Evolutionary conservation across 2,113 vertebrate genomes (phyloP).

Genomic region (Malurus cyaneus): DNA sequence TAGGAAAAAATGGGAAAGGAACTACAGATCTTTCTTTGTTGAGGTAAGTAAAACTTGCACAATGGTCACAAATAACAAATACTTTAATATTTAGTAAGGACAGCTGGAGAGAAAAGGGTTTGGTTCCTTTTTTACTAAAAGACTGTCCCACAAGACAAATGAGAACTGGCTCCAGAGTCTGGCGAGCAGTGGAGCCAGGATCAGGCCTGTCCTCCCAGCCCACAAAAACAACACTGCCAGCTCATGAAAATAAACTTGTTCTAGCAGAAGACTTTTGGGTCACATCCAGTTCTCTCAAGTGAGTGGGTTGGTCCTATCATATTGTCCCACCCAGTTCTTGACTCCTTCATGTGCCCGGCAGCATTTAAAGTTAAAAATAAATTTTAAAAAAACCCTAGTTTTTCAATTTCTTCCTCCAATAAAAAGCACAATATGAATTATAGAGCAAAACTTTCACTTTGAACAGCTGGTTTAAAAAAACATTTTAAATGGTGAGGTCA

Average conservation of each 20-base stretch:
- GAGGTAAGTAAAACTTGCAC: not conserved
- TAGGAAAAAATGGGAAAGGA: not conserved
- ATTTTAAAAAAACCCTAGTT: not conserved
- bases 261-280: conserved; percentile 22
- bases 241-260: not conserved
- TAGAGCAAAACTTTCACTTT: not conserved
- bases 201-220: not conserved
- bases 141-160: not conserved
- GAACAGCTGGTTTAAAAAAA: not conserved
- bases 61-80: not conserved
- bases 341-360: not conserved
- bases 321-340: not conserved
- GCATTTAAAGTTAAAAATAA: not conserved
- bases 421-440: not conserved
- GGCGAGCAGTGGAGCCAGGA: not conserved
- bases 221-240: not conserved
- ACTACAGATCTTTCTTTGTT: too few species aligned
- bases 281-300: not conserved
- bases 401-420: not conserved
- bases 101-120: not conserved
- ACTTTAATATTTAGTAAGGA: not conserved
- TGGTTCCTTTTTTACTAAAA: not conserved
- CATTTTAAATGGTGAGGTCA: not conserved
- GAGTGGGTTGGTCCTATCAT: not conserved
- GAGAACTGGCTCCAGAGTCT: not conserved